A percentile compares a stretch with the other conserved stretches of the same genome.
Evolutionary conservation across 1,140 invertebrate species (phyloP).

Genomic region (Heliconius hewitsoni): DNA sequence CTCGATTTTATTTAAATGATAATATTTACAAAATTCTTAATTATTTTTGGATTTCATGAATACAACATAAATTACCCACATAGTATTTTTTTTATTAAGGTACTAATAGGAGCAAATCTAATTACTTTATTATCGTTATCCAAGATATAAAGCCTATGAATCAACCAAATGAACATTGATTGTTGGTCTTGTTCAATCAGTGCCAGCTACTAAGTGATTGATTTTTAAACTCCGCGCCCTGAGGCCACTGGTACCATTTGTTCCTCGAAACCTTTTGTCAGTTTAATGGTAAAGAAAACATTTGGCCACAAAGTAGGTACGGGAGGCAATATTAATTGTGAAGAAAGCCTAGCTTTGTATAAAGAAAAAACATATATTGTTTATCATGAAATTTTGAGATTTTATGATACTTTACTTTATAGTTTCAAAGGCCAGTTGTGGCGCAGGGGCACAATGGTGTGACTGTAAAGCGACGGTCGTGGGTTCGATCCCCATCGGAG

Average conservation of each 20-base stretch:
- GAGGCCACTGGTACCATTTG: slow-evolving; percentile 37
- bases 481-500: too few species aligned
- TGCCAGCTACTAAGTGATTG: slow-evolving; percentile 43
- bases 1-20: too few species aligned
- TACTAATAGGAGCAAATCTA: not conserved
- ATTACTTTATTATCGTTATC: slow-evolving; percentile 5
- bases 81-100: not conserved
- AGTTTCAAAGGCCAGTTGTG: too few species aligned
- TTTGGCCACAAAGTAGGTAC: slow-evolving; percentile 23
- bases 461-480: too few species aligned
- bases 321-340: not conserved
- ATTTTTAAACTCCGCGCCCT: slow-evolving; percentile 38
- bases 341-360: not conserved
- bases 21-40: too few species aligned
- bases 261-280: slow-evolving; percentile 28
- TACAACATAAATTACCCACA: too few species aligned
- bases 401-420: not conserved
- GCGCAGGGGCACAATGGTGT: too few species aligned
- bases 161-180: slow-evolving; percentile 32
- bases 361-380: not conserved
- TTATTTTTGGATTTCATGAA: too few species aligned
- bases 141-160: slow-evolving; percentile 24
- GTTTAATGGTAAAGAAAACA: slow-evolving; percentile 25
- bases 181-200: slow-evolving; percentile 41
- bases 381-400: not conserved